Evolutionary conservation across 2,113 vertebrate species (phyloP).

Genomic region (Myiagra hebetior): DNA sequence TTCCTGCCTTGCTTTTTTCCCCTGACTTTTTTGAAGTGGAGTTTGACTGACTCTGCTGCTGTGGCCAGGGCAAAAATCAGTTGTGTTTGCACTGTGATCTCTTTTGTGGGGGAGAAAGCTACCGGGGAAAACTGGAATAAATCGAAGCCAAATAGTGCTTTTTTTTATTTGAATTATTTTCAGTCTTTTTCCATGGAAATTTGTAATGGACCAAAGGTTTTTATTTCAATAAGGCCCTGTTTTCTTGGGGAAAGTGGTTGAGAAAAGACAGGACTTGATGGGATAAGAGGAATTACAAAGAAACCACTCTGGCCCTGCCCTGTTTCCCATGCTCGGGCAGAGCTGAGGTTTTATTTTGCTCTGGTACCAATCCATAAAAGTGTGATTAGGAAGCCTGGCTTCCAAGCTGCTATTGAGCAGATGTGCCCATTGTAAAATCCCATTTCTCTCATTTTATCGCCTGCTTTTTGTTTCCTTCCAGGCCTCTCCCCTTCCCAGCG

Average conservation of each 20-base stretch:
- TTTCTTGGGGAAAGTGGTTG: not conserved
- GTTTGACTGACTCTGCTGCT: not conserved
- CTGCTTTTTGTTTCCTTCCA: not conserved
- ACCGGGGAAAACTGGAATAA: not conserved
- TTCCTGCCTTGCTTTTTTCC: not conserved
- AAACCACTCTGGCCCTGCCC: not conserved
- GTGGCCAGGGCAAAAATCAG: not conserved
- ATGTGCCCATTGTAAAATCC: not conserved
- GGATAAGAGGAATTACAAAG: not conserved
- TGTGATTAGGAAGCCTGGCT: not conserved
- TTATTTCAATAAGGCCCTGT: not conserved
- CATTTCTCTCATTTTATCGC: not conserved
- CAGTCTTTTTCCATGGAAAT: not conserved
- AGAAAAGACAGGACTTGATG: not conserved
- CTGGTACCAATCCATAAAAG: not conserved
- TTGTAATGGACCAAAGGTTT: not conserved
- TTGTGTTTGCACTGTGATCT: not conserved
- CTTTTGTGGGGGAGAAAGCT: not conserved
- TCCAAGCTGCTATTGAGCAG: not conserved
- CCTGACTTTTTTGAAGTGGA: not conserved
- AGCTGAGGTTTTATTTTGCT: not conserved
- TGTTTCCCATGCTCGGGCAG: not conserved
- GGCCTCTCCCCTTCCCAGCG: not conserved
- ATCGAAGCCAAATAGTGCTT: not conserved
- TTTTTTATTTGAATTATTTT: not conserved